Evolutionary conservation across 2,797 vertebrate species (phyloP).

Genomic region (Saxicola maurus): DNA sequence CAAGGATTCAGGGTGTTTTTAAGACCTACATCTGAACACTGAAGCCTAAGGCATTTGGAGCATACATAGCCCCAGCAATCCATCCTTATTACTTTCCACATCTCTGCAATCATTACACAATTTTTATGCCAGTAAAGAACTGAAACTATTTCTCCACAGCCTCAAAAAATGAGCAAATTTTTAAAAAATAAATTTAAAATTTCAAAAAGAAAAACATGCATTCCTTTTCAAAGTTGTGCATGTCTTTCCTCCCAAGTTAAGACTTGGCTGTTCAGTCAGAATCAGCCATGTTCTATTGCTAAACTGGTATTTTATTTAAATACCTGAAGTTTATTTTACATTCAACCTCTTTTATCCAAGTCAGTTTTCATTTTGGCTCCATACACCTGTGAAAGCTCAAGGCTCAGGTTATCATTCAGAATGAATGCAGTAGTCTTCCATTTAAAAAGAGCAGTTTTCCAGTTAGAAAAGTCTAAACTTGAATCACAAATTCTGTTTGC

Average conservation of each 20-base stretch:
- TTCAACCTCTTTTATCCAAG: background rate
- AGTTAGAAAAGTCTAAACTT: background rate
- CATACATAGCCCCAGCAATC: background rate
- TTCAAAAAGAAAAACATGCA: background rate
- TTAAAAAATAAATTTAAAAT: no score
- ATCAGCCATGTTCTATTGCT: background rate
- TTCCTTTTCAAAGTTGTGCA: background rate
- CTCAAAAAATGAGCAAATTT: background rate
- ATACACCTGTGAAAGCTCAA: background rate
- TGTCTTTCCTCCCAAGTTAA: background rate
- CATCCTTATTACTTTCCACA: background rate
- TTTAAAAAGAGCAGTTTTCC: background rate
- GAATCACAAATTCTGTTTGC: accelerated
- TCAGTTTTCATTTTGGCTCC: background rate
- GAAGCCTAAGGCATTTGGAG: background rate
- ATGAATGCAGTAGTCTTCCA: background rate
- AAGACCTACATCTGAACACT: background rate
- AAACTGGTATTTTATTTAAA: background rate
- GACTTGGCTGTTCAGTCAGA: background rate
- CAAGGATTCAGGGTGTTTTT: background rate
- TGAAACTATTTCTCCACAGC: background rate
- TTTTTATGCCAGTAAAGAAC: background rate
- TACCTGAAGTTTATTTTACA: background rate
- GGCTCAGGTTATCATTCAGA: background rate
- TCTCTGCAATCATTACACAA: background rate